Evolutionary conservation across 2,797 vertebrate genomes (phyloP).

Genomic region (Sebastes trivittatus): DNA sequence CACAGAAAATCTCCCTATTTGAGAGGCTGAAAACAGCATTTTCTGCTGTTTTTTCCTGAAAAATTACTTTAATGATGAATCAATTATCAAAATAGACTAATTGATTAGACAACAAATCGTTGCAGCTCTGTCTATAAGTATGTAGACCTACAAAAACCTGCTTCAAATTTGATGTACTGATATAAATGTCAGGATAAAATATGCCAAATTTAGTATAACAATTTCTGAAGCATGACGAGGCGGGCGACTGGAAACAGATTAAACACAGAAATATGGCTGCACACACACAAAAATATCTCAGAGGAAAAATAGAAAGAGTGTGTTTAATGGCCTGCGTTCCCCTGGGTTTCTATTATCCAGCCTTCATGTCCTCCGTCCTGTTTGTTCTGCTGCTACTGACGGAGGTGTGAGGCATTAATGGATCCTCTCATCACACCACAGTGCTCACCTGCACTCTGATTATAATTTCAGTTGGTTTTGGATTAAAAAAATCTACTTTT

Average conservation of each 20-base stretch:
- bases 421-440: not conserved
- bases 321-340: not conserved
- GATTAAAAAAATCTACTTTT: not conserved
- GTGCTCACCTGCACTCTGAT: not conserved
- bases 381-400: not conserved
- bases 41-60: fast-evolving
- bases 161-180: not conserved
- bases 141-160: not conserved
- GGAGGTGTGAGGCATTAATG: conserved; percentile 24
- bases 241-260: not conserved
- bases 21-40: too few relatives aligned
- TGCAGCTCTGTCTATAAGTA: not conserved
- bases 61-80: too few relatives aligned
- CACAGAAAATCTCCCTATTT: too few relatives aligned
- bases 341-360: conserved; percentile 18
- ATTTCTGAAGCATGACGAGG: not conserved
- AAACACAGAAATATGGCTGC: not conserved
- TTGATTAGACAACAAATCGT: too few relatives aligned
- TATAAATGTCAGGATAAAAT: not conserved
- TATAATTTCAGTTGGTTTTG: not conserved
- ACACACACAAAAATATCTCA: not conserved
- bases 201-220: too few relatives aligned
- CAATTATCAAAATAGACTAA: too few relatives aligned
- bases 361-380: not conserved
- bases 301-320: not conserved